phyloP scores from a whole-genome alignment of 2,797 vertebrate genomes.

The Coilia nasus region DNA sequence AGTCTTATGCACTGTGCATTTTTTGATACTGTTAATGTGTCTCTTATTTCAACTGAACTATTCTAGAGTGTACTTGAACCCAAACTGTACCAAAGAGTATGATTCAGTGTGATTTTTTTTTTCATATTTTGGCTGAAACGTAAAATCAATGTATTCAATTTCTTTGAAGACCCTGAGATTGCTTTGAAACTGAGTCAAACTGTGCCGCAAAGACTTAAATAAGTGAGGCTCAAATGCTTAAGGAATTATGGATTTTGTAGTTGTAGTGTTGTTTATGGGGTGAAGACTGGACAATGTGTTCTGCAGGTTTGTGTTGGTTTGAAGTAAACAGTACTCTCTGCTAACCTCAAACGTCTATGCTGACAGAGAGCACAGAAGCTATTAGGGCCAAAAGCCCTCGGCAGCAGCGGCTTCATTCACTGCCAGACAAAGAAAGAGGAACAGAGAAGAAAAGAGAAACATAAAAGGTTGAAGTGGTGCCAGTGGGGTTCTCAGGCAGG shows the following conservation, averaged over 20 bases:
- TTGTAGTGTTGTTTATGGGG: background rate
- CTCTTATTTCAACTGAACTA: background rate
- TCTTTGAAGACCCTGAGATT: background rate
- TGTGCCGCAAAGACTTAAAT: background rate
- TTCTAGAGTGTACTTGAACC: background rate
- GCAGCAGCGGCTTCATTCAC: conserved; percentile 8
- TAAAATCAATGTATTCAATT: background rate
- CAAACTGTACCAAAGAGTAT: background rate
- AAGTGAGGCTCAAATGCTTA: conserved; percentile 10
- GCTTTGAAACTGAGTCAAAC: background rate
- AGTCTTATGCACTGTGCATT: background rate
- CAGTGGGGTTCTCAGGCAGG: background rate
- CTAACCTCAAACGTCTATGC: conserved; percentile 14
- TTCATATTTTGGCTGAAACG: background rate
- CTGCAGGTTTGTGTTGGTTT: background rate
- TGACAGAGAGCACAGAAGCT: conserved; percentile 19
- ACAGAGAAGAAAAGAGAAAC: conserved; percentile 4
- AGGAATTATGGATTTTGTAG: conserved; percentile 13
- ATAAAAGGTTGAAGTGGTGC: conserved; percentile 21
- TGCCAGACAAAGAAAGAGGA: conserved; percentile 1
- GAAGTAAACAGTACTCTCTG: background rate
- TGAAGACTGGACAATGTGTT: background rate
- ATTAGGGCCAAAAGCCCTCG: conserved; percentile 9
- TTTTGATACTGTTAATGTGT: background rate
- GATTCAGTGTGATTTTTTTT: background rate